phyloP scores from a whole-genome alignment of 2,797 vertebrate species.

The Gymnothorax javanicus region DNA sequence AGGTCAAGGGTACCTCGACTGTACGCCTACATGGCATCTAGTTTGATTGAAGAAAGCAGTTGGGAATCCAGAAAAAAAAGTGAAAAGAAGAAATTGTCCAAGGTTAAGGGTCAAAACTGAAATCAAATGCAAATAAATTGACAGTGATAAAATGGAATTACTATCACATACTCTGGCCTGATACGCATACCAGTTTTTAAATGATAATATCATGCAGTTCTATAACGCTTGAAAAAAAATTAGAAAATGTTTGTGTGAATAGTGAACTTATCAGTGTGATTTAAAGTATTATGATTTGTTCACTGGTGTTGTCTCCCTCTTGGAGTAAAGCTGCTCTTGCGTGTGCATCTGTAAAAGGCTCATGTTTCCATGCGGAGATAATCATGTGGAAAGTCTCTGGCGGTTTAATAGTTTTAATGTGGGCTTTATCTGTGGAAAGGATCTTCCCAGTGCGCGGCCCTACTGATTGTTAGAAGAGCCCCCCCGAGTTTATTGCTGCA shows the following conservation, averaged over 20 bases:
- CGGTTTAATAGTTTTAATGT: neutral
- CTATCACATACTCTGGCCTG: neutral
- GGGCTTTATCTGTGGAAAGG: neutral
- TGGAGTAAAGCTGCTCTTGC: neutral
- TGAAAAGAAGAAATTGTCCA: neutral
- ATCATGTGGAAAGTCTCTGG: neutral
- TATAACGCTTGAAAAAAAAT: neutral
- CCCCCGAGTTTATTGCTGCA: neutral
- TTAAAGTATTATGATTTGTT: neutral
- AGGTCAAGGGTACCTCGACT: too few species aligned
- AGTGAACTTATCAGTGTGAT: neutral
- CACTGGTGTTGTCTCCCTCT: too few species aligned
- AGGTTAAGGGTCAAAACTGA: neutral
- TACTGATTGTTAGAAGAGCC: neutral
- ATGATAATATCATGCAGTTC: neutral
- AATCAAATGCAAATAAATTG: neutral
- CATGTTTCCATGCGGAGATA: neutral
- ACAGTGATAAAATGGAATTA: neutral
- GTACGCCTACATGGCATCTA: neutral
- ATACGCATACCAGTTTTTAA: neutral
- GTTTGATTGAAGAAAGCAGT: neutral
- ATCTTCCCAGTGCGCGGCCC: neutral
- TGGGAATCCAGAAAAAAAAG: neutral
- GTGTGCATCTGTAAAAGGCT: neutral
- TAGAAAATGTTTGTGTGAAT: neutral